A percentile compares a stretch with the other conserved stretches of the same genome.
These are phyloP conservation scores for Tenodera sinensis DNA, from an alignment of 2,888 invertebrate genomes.

Conservation along the genomic window DNA sequence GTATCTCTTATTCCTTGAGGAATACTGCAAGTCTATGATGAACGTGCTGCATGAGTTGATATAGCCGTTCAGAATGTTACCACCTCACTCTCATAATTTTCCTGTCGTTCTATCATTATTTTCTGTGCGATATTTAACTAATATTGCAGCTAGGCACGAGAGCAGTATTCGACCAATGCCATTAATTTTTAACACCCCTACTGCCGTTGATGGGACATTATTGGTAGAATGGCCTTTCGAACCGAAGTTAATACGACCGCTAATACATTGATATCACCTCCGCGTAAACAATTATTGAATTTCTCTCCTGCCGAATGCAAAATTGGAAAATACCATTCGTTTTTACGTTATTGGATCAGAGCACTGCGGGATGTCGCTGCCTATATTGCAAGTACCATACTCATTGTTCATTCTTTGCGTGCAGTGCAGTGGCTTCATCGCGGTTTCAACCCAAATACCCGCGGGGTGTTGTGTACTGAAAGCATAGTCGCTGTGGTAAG, in stretches of 20 bases:
- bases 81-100: neutral
- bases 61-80: too few relatives aligned
- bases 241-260: neutral
- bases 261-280: slow-evolving; percentile 13
- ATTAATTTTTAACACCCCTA: neutral
- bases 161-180: neutral
- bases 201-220: neutral
- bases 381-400: neutral
- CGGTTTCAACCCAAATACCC: too few relatives aligned
- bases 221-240: neutral
- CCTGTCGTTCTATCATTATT: neutral
- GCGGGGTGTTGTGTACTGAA: too few relatives aligned
- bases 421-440: neutral
- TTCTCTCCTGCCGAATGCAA: neutral
- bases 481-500: too few relatives aligned
- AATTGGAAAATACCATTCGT: neutral
- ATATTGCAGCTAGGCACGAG: neutral
- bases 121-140: neutral
- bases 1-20: too few relatives aligned
- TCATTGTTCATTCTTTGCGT: neutral
- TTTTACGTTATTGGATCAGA: neutral
- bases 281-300: slow-evolving; percentile 18
- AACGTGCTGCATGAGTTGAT: neutral
- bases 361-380: neutral
- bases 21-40: neutral